A percentile compares a stretch with the other conserved stretches of the same genome.
Evolutionary conservation across 2,797 vertebrate genomes (phyloP).

Genomic region (Babyrousa celebensis): DNA sequence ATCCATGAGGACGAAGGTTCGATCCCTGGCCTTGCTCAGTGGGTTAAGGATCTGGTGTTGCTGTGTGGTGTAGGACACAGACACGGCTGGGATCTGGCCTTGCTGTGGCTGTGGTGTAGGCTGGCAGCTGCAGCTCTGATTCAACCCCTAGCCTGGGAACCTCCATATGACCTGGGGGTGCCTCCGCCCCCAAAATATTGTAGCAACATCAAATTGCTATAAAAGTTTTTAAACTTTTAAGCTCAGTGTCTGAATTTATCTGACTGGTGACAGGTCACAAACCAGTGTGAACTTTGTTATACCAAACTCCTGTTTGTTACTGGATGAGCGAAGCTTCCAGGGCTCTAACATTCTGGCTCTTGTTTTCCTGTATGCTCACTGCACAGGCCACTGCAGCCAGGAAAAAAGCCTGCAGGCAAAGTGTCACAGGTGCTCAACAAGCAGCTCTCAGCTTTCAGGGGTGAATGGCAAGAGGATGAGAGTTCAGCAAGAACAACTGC

Average conservation of each 20-base stretch:
- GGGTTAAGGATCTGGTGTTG: too few species aligned
- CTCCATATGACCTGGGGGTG: too few species aligned
- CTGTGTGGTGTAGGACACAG: too few species aligned
- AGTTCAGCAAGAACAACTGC: accelerated
- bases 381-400: accelerated
- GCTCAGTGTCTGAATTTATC: slow-evolving; percentile 41
- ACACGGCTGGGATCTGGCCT: too few species aligned
- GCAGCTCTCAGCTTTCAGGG: background rate
- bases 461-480: background rate
- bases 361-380: background rate
- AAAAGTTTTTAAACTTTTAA: background rate
- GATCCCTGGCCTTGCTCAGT: too few species aligned
- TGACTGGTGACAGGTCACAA: background rate
- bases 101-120: too few species aligned
- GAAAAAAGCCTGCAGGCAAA: background rate
- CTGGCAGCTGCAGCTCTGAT: too few species aligned
- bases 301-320: background rate
- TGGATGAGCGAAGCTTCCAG: background rate
- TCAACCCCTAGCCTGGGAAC: too few species aligned
- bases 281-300: background rate
- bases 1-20: too few species aligned
- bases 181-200: background rate
- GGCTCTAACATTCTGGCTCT: background rate
- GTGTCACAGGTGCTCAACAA: background rate
- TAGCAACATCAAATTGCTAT: background rate